Evolutionary conservation across 2,888 invertebrate species (phyloP), one percentile per base, ranked within the genome.

Genomic region (Chirona hameri): DNA sequence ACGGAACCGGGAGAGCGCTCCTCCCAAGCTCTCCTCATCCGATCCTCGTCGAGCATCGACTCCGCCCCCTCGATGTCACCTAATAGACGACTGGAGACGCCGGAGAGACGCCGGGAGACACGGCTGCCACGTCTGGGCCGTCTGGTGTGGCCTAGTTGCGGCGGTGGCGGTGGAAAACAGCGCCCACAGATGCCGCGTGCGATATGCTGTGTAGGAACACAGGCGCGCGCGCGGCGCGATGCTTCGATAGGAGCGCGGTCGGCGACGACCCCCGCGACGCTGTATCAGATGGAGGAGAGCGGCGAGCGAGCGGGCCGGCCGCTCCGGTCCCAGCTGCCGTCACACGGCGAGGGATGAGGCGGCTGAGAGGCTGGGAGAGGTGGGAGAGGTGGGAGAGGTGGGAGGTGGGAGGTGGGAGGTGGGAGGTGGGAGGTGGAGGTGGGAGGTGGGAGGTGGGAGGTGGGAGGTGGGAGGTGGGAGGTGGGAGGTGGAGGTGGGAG

Each of bases 191-290:
- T 76, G 39, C 31, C 39, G 76, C 10, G 76, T 76, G 76, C 76
- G 76, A 76, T 76, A 76, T 76, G 46, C 76, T 46, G 76, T 76
- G 76, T 76, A 76, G 76, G 76, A 76, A 76, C 76, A 76, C 76
- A 76, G 39, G 76, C 76, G 76, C 21, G 76, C 21, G 46, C 39
- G 15, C 76, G 60, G 60, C 21, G 46, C 52, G 52, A 52, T 52
- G 15, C 7, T 52, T 18, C 52, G 52, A 52, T 52, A 52, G 52
- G 52, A 15, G 52, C 21, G 76, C 39, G 76, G 46, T 18, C 76
- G 60, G 60, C 39, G 46, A 10, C 76, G 76, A 46, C 39, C 46
- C 46, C 27, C 65, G 12, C 27, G 27, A 5, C 65, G 65, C n/a
- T 9, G 24, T 65, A 65, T 65, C 65, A n/a, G 65, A 65, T 65